Percentiles rank a stretch among this genome's conserved stretches.
phyloP scores from a whole-genome alignment of 2,113 vertebrate genomes.

The Erythrocercus mccallii region DNA sequence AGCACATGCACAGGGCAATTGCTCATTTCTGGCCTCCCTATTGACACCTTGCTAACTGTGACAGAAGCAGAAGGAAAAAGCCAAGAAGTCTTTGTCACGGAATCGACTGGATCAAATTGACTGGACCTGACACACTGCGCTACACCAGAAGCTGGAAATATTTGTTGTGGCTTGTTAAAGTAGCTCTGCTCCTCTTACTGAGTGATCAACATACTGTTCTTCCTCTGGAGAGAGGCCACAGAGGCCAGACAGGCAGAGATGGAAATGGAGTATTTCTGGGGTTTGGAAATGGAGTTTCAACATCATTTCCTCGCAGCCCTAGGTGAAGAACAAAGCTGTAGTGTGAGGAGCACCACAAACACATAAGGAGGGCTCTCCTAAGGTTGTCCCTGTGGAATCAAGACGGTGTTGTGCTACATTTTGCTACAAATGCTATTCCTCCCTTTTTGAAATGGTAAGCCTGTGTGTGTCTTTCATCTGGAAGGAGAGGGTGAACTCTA shows the following conservation, averaged over 20 bases:
- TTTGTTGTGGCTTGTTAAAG: not conserved
- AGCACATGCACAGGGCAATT: not conserved
- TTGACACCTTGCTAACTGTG: conserved; percentile 4
- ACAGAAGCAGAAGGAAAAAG: conserved; percentile 5
- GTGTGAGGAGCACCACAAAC: not conserved
- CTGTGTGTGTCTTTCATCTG: not conserved
- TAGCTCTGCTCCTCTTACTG: not conserved
- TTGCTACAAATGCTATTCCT: not conserved
- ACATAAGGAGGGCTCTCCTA: not conserved
- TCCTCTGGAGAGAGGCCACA: not conserved
- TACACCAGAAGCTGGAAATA: not conserved
- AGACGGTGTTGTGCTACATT: not conserved
- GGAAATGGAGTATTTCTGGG: not conserved
- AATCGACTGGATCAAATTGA: not conserved
- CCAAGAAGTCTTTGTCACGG: not conserved
- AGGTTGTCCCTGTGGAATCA: not conserved
- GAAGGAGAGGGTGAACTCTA: not conserved
- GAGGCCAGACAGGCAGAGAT: not conserved
- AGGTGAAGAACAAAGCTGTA: not conserved
- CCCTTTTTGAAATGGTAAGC: not conserved
- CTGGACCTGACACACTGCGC: not conserved
- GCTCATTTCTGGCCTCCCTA: not conserved
- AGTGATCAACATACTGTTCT: not conserved
- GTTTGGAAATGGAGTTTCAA: not conserved
- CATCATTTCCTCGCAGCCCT: not conserved